Evolutionary conservation across 2,113 vertebrate genomes (phyloP).

Genomic region (western clawed frog (Xenopus tropicalis)): DNA sequence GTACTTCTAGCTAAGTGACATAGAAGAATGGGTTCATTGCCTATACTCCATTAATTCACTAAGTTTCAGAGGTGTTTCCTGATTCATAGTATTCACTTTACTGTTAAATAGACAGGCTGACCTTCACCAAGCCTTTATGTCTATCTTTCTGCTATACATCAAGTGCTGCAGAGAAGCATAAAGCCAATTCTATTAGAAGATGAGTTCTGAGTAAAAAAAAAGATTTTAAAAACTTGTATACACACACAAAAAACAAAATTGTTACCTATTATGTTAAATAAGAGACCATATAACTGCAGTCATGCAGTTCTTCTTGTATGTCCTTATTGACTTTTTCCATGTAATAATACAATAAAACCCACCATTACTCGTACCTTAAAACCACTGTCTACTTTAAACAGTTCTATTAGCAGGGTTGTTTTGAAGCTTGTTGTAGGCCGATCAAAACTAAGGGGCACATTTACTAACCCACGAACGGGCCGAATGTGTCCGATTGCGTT

Average conservation of each 20-base stretch:
- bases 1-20: slow-evolving; percentile 39
- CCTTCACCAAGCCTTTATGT: slow-evolving; percentile 23
- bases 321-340: too few relatives aligned
- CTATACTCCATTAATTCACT: slow-evolving; percentile 40
- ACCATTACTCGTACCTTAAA: too few relatives aligned
- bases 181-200: slow-evolving; percentile 5
- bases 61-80: slow-evolving; percentile 35
- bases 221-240: not conserved
- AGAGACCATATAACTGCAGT: too few relatives aligned
- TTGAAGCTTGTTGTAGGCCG: too few relatives aligned
- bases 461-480: too few relatives aligned
- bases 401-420: too few relatives aligned
- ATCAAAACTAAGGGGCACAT: too few relatives aligned
- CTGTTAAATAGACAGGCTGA: slow-evolving; percentile 37
- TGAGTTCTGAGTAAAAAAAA: not conserved
- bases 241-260: not conserved
- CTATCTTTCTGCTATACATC: slow-evolving; percentile 31
- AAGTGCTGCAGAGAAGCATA: slow-evolving; percentile 18
- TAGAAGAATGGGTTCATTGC: slow-evolving; percentile 41
- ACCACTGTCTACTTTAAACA: too few relatives aligned
- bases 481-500: too few relatives aligned
- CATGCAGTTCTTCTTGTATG: too few relatives aligned
- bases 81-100: slow-evolving; percentile 34
- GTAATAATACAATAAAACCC: too few relatives aligned
- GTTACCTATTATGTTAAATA: not conserved